Conservation (phyloP, 2,888 invertebrate species). For the Anaspis maculata region DNA sequence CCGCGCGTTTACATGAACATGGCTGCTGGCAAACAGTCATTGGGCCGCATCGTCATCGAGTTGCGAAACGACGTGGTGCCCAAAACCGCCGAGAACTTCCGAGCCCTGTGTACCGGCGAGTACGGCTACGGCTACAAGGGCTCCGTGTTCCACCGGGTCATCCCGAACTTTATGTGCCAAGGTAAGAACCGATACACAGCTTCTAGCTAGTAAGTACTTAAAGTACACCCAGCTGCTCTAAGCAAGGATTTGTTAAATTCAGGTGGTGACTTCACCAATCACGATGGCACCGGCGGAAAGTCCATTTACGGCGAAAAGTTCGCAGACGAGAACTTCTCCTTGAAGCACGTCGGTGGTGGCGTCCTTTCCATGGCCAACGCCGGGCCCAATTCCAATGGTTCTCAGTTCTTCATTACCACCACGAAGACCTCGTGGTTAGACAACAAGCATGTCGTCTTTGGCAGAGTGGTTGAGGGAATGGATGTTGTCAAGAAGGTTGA, state of each 20-base stretch:
- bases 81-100: conserved; percentile 94
- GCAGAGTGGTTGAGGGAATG: conserved; percentile 83
- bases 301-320: conserved; percentile 97
- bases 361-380: conserved; percentile 95
- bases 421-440: conserved; percentile 91
- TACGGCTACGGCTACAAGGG: conserved; percentile 91
- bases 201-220: too few species aligned
- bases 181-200: too few species aligned
- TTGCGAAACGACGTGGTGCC: conserved; percentile 85
- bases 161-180: conserved; percentile 97
- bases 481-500: conserved; percentile 85
- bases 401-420: conserved; percentile 95
- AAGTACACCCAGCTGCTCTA: too few species aligned
- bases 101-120: conserved; percentile 92
- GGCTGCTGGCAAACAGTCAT: neutral
- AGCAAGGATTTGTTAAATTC: too few species aligned
- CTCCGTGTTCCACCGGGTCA: conserved; percentile 91
- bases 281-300: conserved; percentile 93
- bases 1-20: neutral
- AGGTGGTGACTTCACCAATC: conserved; percentile 84
- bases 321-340: conserved; percentile 90
- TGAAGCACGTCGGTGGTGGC: conserved; percentile 91
- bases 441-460: conserved; percentile 91
- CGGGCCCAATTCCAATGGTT: conserved; percentile 92
- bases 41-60: conserved; percentile 40